These are phyloP conservation scores for Ditylenchus dipsaci DNA, from an alignment of 1,140 invertebrate genomes.

Conservation along the genomic window DNA sequence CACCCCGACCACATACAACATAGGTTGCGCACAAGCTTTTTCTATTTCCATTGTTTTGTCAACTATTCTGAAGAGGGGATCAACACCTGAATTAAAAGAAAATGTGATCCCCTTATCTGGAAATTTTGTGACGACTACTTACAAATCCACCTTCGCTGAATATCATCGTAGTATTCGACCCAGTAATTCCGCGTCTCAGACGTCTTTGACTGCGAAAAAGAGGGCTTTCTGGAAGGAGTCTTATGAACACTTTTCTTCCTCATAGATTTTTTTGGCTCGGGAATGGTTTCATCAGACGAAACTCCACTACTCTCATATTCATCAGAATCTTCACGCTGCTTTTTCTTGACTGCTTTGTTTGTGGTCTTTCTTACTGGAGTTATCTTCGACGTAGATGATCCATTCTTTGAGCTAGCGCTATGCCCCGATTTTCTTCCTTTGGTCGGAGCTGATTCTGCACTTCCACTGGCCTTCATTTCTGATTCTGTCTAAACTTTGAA, in stretches of 20 bases:
- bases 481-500: background rate
- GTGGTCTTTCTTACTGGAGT: background rate
- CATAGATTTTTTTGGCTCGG: background rate
- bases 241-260: background rate
- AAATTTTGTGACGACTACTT: background rate
- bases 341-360: background rate
- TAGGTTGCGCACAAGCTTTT: slow-evolving; percentile 1
- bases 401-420: too few relatives aligned
- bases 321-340: background rate
- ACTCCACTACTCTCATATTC: too few relatives aligned
- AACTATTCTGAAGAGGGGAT: slow-evolving; percentile 26
- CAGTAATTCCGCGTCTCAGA: slow-evolving; percentile 19
- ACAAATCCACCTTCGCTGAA: slow-evolving; percentile 31
- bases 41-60: slow-evolving; percentile 36
- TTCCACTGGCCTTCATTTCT: background rate
- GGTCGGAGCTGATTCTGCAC: too few relatives aligned
- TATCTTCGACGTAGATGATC: too few relatives aligned
- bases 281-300: background rate
- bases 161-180: slow-evolving; percentile 35
- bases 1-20: slow-evolving; percentile 42
- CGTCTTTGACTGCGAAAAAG: background rate
- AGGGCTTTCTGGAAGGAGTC: background rate
- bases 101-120: too few relatives aligned
- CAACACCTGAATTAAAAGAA: slow-evolving; percentile 29
- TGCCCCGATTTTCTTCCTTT: too few relatives aligned